Conservation (phyloP, 1,140 invertebrate genomes). For the Mycetomoellerius zeteki region DNA sequence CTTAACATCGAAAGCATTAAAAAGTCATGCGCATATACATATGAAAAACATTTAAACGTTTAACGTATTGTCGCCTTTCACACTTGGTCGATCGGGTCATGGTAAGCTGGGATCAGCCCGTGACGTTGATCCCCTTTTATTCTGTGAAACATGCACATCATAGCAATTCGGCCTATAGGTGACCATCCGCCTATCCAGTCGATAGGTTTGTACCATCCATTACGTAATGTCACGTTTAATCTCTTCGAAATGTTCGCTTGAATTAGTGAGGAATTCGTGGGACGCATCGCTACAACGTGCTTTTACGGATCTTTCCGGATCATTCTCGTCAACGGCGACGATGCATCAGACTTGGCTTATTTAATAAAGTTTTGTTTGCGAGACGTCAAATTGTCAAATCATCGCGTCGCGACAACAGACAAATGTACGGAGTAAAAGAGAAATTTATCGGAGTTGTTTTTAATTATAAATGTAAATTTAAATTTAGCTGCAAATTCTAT, state of each 20-base stretch:
- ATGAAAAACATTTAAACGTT: constrained; percentile 27
- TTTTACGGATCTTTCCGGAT: background rate
- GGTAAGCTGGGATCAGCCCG: constrained; percentile 39
- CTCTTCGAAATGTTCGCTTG: constrained; percentile 44
- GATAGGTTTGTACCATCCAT: constrained; percentile 53
- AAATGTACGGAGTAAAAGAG: background rate
- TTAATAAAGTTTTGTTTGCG: background rate
- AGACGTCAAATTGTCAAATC: background rate
- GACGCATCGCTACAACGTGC: background rate
- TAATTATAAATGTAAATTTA: constrained; percentile 9
- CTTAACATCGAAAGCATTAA: background rate
- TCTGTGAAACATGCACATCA: constrained; percentile 39
- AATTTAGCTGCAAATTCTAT: background rate
- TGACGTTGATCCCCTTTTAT: constrained; percentile 47
- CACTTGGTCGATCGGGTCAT: constrained; percentile 20
- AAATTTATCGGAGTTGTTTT: background rate
- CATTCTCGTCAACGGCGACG: background rate
- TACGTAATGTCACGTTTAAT: constrained; percentile 60
- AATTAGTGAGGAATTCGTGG: constrained; percentile 30
- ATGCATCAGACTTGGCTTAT: background rate
- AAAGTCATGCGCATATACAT: background rate
- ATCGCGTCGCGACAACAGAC: background rate
- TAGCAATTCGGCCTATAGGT: constrained; percentile 16
- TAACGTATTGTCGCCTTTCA: constrained; percentile 40
- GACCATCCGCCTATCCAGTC: constrained; percentile 27